A percentile compares a stretch with the other conserved stretches of the same genome.
These are phyloP conservation scores for Drosophila subsilvestris DNA, from an alignment of 2,888 invertebrate genomes.

Conservation along the genomic window DNA sequence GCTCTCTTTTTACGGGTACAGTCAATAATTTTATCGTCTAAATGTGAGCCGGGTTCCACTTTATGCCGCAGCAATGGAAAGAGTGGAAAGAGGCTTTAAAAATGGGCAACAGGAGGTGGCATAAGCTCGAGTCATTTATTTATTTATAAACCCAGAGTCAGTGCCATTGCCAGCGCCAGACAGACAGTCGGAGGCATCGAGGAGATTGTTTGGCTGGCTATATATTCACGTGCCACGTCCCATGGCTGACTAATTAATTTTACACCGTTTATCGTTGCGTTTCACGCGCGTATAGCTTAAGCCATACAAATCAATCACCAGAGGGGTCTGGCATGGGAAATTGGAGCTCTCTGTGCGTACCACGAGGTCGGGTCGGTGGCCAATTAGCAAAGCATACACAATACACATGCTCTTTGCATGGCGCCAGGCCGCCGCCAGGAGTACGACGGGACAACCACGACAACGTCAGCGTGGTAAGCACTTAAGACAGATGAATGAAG, in stretches of 20 bases:
- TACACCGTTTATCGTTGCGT: conserved; percentile 70
- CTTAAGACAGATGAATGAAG: conserved; percentile 79
- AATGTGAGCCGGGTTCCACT: not conserved
- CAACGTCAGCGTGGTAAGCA: conserved; percentile 51
- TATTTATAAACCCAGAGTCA: conserved; percentile 57
- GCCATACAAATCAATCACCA: conserved; percentile 74
- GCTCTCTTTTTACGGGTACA: not conserved
- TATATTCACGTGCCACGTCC: conserved; percentile 32
- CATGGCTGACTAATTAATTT: conserved; percentile 72
- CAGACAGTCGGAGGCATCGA: conserved; percentile 22
- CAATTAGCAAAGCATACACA: conserved; percentile 75
- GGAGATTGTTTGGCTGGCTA: conserved; percentile 21
- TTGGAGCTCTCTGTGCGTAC: not conserved
- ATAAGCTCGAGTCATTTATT: conserved; percentile 66
- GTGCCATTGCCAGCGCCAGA: conserved; percentile 2
- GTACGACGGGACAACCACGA: conserved; percentile 29
- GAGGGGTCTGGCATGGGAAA: conserved; percentile 6
- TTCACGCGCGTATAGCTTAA: conserved; percentile 65
- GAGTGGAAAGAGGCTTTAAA: not conserved
- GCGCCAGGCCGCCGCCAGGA: conserved; percentile 52
- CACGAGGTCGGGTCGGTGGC: conserved; percentile 23
- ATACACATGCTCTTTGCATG: conserved; percentile 67
- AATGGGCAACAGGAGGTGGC: not conserved
- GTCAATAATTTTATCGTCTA: not conserved
- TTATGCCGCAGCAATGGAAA: not conserved